Base-by-base conservation (phyloP, 2,797 vertebrate species). In the Tarsius wallacei region DNA sequence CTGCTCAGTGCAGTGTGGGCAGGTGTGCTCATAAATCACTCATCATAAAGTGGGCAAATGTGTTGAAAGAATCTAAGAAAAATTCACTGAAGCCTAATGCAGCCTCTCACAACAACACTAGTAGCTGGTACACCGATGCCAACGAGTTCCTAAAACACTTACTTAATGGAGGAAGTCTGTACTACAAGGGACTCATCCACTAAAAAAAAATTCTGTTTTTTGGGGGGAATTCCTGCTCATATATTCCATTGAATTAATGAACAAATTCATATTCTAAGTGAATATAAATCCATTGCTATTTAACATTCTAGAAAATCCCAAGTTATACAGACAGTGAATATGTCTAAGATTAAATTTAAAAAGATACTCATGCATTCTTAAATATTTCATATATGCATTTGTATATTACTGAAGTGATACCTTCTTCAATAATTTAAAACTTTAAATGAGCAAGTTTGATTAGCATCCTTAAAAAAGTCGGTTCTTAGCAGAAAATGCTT, bases 281-380 rank as follows among this genome's bases (percentile, higher is more conserved):
- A 77, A 76, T 74, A 87, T 64, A 96, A 94, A 68, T 93, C 28
- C 85, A 63, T 81, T 88, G 26, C 17, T 70, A 55, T 47, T 93
- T 73, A 95, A 31, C 9, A 94, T 73, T 53, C 80, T 31, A 73
- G 42, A 90, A 84, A 89, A 93, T 7, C 24, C 16, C 59, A 93
- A 90, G 61, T 83, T 63, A 78, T 53, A 55, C 28, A 90, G 22
- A 93, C 2, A 59, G 17, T 42, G 31, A 90, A 74, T 59, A 5
- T 68, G 53, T 78, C 74, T 88, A 88, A 8, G 51, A 70, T 51
- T 81, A 70, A 17, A 78, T 57, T 71, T 93, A 92, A 94, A 92
- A 81, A 85, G 5, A 70, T 2, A 87, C 28, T 17, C 14, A 21
- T 31, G 0, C 68, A 71, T 66, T 90, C n/a, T 57, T 87, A 93